Evolutionary conservation across 2,797 vertebrate species (phyloP), one percentile per base, ranked within the genome.

Genomic region (Propithecus deckenii): DNA sequence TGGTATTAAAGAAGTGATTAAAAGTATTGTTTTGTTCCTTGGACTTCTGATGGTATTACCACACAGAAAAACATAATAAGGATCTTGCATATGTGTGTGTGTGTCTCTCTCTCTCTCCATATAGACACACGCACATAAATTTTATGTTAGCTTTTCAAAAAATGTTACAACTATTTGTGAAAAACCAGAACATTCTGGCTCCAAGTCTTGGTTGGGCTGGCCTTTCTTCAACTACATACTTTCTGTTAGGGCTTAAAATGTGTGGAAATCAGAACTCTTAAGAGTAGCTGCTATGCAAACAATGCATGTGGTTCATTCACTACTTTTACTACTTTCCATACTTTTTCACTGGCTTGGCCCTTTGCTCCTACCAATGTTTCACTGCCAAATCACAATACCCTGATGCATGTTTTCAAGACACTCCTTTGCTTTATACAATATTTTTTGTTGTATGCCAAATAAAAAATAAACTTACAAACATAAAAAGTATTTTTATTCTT

Each of bases 161-260:
- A 86, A 91, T 50, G n/a, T 91, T 80, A 50, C 22, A 81, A 71
- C 18, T 80, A 87, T 84, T 96, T 86, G 48, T 94, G 85, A 88
- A 90, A 96, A 92, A 90, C 23, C 59, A 86, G 61, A 95, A 91
- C 14, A 78, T 72, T 94, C 50, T 93, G 94, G 22, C 75, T 93
- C 83, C 8, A 86, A 61, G 35, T 75, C 25, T 97, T 95, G 46
- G 63, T 88, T 89, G 65, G n/a, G 23, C 43, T 95, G 78, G 43
- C 48, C 83, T 93, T 89, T 84, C 57, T 87, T 95, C 50, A 83
- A 93, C 55, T 74, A 86, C 50, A 75, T 86, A 57, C 67, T 81
- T 83, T 94, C 65, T 89, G 61, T 79, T 61, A 46, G n/a, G 65
- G 22, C 38, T 91, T 72, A 71, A 57, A 90, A 71, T 18, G 30